Evolutionary conservation across 2,797 vertebrate species (phyloP).

Genomic region (Anas acuta): DNA sequence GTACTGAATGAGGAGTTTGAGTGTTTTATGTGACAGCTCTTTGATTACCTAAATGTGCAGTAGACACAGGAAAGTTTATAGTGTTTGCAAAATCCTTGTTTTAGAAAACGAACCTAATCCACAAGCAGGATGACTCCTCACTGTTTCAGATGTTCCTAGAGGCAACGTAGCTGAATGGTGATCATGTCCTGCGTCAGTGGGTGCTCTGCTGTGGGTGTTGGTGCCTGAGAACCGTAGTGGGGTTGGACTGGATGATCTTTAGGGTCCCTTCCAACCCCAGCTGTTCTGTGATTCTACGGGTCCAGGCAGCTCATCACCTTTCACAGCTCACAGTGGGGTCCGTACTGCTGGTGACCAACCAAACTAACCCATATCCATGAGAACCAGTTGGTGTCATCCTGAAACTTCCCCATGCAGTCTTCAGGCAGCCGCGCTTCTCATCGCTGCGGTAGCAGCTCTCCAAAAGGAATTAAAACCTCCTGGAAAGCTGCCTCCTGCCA

Average conservation of each 20-base stretch:
- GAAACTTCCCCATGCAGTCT: not conserved
- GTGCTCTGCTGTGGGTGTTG: not conserved
- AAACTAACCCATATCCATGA: not conserved
- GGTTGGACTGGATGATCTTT: not conserved
- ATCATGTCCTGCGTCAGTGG: fast-evolving
- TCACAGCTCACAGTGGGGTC: not conserved
- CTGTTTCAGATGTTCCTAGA: fast-evolving
- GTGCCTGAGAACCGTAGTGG: not conserved
- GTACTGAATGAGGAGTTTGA: not conserved
- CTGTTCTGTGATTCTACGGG: not conserved
- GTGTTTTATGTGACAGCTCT: fast-evolving
- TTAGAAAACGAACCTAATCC: not conserved
- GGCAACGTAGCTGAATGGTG: fast-evolving
- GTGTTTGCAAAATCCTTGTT: not conserved
- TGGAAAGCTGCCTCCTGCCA: not conserved
- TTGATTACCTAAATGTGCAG: fast-evolving
- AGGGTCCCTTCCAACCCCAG: not conserved
- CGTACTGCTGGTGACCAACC: not conserved
- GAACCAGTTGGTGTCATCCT: fast-evolving
- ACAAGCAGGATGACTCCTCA: fast-evolving
- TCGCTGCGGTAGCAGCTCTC: not conserved
- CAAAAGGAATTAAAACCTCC: not conserved
- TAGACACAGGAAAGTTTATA: not conserved
- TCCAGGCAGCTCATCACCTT: not conserved
- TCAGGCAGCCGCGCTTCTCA: fast-evolving